Evolutionary conservation across 2,113 vertebrate genomes (phyloP).

Genomic region (Hipposideros armiger): DNA sequence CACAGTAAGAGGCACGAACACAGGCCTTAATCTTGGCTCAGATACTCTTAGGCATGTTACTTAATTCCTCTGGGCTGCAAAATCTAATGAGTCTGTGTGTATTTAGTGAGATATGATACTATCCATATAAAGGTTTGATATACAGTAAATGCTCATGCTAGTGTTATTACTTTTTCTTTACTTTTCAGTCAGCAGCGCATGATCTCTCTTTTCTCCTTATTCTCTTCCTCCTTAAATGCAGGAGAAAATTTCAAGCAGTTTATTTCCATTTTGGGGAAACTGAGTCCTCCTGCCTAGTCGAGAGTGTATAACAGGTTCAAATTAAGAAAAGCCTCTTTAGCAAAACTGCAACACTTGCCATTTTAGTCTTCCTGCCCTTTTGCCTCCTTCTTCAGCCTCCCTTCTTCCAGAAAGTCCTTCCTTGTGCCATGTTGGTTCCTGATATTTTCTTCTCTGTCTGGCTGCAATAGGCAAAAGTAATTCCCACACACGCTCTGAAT

Average conservation of each 20-base stretch:
- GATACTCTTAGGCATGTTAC: background rate
- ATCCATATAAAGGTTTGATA: background rate
- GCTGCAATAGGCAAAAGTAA: background rate
- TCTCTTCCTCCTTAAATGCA: background rate
- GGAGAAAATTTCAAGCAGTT: background rate
- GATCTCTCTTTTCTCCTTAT: background rate
- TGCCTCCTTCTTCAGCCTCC: background rate
- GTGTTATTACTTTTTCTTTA: background rate
- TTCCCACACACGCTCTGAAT: background rate
- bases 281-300: background rate
- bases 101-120: background rate
- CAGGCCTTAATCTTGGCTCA: background rate
- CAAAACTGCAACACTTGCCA: background rate
- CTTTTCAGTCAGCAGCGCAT: background rate
- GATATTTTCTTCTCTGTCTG: slow-evolving; percentile 25
- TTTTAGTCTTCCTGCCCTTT: background rate
- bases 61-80: background rate
- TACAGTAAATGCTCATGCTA: background rate
- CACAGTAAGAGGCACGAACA: background rate
- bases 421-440: background rate
- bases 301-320: background rate
- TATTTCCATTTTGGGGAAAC: background rate
- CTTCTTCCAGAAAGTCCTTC: slow-evolving; percentile 48
- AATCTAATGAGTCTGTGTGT: background rate
- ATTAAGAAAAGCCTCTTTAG: background rate